Evolutionary conservation across 2,113 vertebrate species (phyloP).

Genomic region (Oceanodroma tethys): DNA sequence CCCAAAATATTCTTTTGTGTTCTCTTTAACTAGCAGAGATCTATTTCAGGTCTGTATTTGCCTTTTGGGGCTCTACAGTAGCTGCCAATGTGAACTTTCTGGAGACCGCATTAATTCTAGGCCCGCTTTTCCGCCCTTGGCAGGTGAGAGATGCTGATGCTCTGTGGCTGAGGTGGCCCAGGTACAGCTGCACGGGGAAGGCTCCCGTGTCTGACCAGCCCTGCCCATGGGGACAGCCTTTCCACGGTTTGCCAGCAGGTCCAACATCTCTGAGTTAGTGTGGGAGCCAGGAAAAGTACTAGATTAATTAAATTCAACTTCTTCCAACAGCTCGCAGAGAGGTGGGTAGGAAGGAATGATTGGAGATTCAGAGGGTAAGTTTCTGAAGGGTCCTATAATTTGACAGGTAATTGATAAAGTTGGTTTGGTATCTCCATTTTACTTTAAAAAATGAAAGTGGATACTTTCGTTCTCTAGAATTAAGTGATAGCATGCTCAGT

Average conservation of each 20-base stretch:
- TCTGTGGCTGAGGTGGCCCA: not conserved
- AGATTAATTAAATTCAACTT: not conserved
- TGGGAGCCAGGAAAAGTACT: not conserved
- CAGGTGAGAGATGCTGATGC: not conserved
- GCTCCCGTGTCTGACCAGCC: not conserved
- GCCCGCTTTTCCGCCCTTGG: not conserved
- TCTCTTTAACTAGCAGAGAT: not conserved
- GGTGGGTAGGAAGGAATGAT: not conserved
- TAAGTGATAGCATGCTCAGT: not conserved
- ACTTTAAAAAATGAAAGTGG: not conserved
- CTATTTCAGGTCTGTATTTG: not conserved
- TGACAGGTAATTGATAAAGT: not conserved
- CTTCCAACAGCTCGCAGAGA: not conserved
- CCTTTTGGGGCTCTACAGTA: not conserved
- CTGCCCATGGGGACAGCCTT: not conserved
- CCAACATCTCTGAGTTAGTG: not conserved
- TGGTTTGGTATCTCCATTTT: not conserved
- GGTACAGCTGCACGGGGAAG: not conserved
- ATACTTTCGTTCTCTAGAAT: not conserved
- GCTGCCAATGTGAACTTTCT: not conserved
- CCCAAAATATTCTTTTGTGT: not conserved
- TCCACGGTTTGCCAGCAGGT: not conserved
- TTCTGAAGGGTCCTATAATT: not conserved
- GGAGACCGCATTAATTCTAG: not conserved
- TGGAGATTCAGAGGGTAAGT: not conserved